Base-by-base conservation (phyloP, 2,797 vertebrate species). In the Mionectes olivaceus region DNA sequence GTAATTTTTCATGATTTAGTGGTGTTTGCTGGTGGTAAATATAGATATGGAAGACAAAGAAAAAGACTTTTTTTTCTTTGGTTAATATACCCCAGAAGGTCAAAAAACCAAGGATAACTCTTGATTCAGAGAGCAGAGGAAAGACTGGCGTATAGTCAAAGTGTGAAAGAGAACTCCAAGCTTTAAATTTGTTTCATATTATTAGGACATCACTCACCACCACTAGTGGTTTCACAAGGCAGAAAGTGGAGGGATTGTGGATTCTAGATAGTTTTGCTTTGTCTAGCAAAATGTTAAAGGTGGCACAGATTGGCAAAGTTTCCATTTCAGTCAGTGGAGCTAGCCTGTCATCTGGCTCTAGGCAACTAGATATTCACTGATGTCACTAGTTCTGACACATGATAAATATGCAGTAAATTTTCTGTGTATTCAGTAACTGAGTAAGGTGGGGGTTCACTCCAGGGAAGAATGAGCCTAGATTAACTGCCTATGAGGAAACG, bases 391-490 rank as follows among this genome's bases (percentile, higher is more conserved):
- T 91, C 61, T 93, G 86, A 91, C 57, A 76, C 47, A 55, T 43
- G 65, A 61, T 81, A 93, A 90, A 94, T 76, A 73, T 17, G 41
- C 44, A 59, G 60, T 69, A 89, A 53, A 37, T 90, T 88, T 95
- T 90, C 57, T 88, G 30, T 88, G 39, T 90, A 28, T 90, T 81
- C 49, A 65, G 86, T 93, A 83, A 79, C 50, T 28, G 46, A 78
- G 28, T 79, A 81, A 89, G 46, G 69, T 86, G 56, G 18, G 7
- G 11, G 68, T 90, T 88, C 57, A 47, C 46, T 90, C 39, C 46
- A 35, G 39, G 47, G 46, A 75, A 61, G n/a, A 89, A 68, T 64
- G 28, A 78, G 30, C 61, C 5, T 35, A 55, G n/a, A 84, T 68
- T 55, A 78, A 46, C 22, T 80, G 5, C 81, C 19, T 74, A 25